Conservation (phyloP, 2,888 invertebrate species). For the Escarpia spicata region DNA sequence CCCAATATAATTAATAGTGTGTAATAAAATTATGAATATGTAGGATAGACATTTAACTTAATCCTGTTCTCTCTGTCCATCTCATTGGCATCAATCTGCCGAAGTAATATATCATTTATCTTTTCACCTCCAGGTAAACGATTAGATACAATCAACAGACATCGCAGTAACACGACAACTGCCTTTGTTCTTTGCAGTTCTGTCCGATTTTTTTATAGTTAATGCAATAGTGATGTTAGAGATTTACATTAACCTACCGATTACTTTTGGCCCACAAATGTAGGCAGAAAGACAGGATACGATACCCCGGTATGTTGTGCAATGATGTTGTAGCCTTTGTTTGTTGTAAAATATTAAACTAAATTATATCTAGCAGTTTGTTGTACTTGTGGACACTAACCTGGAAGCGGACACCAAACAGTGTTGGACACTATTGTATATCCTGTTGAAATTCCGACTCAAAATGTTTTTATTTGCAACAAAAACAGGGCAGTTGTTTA, state of each 20-base stretch:
- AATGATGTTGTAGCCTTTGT: neutral
- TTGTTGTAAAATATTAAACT: slow-evolving; percentile 14
- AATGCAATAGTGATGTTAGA: too few relatives aligned
- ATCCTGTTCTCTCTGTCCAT: too few relatives aligned
- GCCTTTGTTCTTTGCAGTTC: neutral
- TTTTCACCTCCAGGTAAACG: neutral
- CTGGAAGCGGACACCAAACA: neutral
- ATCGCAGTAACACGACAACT: neutral
- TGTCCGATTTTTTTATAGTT: too few relatives aligned
- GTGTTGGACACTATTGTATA: neutral
- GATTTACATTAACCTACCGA: too few relatives aligned
- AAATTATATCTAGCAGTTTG: neutral
- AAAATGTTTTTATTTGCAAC: too few relatives aligned
- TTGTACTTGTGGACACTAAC: neutral
- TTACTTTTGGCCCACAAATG: too few relatives aligned
- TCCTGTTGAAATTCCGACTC: too few relatives aligned
- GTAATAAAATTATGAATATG: too few relatives aligned
- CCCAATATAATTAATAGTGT: too few relatives aligned
- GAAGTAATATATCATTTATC: neutral
- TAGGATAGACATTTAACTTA: too few relatives aligned
- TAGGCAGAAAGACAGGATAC: neutral
- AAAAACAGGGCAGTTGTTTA: too few relatives aligned
- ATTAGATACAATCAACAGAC: neutral
- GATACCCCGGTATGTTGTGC: neutral
- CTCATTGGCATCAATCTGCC: too few relatives aligned